phyloP scores from a whole-genome alignment of 1,140 invertebrate species.

The Cyphomyrmex costatus region DNA sequence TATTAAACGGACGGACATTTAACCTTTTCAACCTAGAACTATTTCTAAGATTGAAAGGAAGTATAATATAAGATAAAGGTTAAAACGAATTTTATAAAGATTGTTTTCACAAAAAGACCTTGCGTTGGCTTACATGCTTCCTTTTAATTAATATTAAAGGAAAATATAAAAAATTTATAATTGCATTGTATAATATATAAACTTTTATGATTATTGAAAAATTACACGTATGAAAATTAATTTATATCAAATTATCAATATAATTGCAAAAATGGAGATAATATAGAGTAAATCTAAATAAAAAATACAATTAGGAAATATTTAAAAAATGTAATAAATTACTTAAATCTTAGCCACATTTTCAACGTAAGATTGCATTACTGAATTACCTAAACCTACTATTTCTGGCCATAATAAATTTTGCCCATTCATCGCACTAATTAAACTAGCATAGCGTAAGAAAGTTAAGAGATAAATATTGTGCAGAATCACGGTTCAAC shows the following conservation, averaged over 20 bases:
- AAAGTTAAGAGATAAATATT: constrained; percentile 58
- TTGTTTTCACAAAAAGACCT: no score
- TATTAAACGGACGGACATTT: background rate
- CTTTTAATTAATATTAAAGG: background rate
- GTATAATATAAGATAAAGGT: background rate
- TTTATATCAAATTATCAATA: background rate
- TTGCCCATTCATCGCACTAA: constrained; percentile 48
- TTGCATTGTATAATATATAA: background rate
- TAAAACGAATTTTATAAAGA: no score
- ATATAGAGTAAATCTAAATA: background rate
- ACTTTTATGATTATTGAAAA: background rate
- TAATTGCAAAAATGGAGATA: background rate
- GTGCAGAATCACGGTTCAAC: constrained; percentile 33
- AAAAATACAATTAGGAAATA: constrained; percentile 3
- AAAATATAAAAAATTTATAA: constrained; percentile 1
- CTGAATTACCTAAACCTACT: constrained; percentile 37
- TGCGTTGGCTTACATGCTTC: no score
- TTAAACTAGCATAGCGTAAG: constrained; percentile 55
- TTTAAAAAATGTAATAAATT: constrained; percentile 43
- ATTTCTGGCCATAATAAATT: constrained; percentile 53
- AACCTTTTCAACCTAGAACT: background rate
- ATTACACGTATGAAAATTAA: background rate
- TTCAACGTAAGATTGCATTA: constrained; percentile 39
- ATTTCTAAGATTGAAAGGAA: background rate
- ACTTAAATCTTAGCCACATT: constrained; percentile 44